Evolutionary conservation across 2,113 vertebrate species (phyloP).

Genomic region (Vicugna pacos): DNA sequence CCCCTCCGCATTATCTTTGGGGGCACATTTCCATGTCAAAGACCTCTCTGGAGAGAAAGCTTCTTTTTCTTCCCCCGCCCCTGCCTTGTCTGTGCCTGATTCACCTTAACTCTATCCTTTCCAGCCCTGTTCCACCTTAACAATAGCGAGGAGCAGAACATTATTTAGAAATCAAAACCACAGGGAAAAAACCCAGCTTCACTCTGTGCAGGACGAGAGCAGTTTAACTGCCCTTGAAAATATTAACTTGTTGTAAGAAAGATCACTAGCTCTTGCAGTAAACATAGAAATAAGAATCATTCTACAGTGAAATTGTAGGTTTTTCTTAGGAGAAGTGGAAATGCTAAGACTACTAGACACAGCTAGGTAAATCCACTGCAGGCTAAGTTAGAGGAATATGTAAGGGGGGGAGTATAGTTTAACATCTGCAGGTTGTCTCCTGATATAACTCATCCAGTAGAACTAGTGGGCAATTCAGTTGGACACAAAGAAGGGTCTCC

Average conservation of each 20-base stretch:
- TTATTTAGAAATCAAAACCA: slow-evolving; percentile 62
- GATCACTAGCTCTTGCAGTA: slow-evolving; percentile 55
- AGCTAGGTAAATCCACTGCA: slow-evolving; percentile 66
- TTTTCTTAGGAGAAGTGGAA: slow-evolving; percentile 71
- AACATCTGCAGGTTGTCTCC: slow-evolving; percentile 69
- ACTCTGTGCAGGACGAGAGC: slow-evolving; percentile 40
- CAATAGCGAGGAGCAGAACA: neutral
- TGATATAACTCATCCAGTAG: neutral
- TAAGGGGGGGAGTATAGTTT: slow-evolving; percentile 46
- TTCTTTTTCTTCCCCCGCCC: neutral
- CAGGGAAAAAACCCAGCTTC: neutral
- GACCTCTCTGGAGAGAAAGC: slow-evolving; percentile 52
- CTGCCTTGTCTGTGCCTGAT: neutral
- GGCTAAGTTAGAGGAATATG: slow-evolving; percentile 54
- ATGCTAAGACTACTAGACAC: slow-evolving; percentile 55
- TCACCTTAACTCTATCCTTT: slow-evolving; percentile 77
- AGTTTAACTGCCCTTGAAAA: slow-evolving; percentile 70
- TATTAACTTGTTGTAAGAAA: slow-evolving; percentile 61
- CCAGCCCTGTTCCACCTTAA: neutral
- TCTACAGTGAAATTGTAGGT: slow-evolving; percentile 66
- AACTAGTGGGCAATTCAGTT: neutral
- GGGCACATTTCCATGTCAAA: slow-evolving; percentile 77
- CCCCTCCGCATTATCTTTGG: neutral
- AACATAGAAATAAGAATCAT: slow-evolving; percentile 59
- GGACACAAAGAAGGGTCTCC: neutral